Evolutionary conservation across 2,113 vertebrate genomes (phyloP).

Genomic region (Heterotilapia buettikoferi): DNA sequence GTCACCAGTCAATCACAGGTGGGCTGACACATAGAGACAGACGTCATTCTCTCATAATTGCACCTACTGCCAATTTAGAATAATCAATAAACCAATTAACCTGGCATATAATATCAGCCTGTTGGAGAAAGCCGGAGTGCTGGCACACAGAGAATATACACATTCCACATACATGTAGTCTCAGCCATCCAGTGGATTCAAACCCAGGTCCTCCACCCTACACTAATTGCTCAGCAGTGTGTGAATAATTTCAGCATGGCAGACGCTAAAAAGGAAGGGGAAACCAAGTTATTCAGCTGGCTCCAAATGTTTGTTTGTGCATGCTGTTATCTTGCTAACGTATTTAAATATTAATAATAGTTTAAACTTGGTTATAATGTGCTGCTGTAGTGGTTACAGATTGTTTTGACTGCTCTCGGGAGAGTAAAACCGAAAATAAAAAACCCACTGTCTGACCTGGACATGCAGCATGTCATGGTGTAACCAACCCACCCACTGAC

Average conservation of each 20-base stretch:
- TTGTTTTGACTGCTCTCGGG: background rate
- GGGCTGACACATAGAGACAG: background rate
- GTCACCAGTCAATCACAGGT: background rate
- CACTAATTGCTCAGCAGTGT: background rate
- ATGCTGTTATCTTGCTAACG: background rate
- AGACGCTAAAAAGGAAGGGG: background rate
- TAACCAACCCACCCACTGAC: background rate
- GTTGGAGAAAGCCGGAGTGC: background rate
- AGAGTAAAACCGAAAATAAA: background rate
- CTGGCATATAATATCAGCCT: background rate
- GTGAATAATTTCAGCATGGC: background rate
- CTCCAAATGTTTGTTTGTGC: background rate
- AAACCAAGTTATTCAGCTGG: background rate
- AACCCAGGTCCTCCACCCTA: background rate
- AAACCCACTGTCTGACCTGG: background rate
- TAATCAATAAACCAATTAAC: background rate
- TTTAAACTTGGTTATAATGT: background rate
- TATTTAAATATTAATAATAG: background rate
- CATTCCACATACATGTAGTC: background rate
- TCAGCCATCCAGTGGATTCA: background rate
- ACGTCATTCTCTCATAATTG: background rate
- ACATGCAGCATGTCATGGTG: background rate
- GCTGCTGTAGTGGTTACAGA: background rate
- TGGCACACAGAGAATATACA: background rate
- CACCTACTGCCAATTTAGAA: background rate